Percentiles rank a stretch among this genome's conserved stretches.
These are phyloP conservation scores for Strigamia maritima DNA, from an alignment of 2,888 invertebrate species.

Conservation along the genomic window DNA sequence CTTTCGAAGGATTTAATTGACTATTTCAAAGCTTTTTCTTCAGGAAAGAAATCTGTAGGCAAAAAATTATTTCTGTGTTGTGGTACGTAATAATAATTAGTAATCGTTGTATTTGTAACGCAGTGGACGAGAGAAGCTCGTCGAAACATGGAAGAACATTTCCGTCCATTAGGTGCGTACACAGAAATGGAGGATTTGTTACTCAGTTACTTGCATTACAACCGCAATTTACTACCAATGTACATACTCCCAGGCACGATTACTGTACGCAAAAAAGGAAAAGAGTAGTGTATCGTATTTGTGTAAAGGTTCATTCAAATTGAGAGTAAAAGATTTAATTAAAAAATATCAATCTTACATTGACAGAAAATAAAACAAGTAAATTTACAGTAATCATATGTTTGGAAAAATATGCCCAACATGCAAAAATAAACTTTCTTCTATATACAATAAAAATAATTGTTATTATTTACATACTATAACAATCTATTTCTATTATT, in stretches of 20 bases:
- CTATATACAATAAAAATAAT: not conserved
- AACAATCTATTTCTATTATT: not conserved
- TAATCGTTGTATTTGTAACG: not conserved
- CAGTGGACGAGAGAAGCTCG: not conserved
- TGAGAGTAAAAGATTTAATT: not conserved
- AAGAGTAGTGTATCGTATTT: not conserved
- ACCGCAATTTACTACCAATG: slow-evolving; percentile 36
- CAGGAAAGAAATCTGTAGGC: not conserved
- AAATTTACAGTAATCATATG: not conserved
- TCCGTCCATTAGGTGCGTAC: not conserved
- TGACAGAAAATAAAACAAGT: not conserved
- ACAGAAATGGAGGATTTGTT: not conserved
- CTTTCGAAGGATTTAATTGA: not conserved
- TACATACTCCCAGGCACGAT: slow-evolving; percentile 38
- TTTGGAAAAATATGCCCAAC: not conserved
- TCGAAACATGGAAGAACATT: not conserved
- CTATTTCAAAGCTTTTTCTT: not conserved
- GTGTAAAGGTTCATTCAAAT: not conserved
- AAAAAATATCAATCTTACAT: not conserved
- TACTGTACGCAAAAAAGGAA: not conserved
- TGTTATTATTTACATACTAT: not conserved
- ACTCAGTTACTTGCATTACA: slow-evolving; percentile 24
- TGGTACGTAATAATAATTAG: too few species aligned
- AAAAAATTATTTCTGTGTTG: not conserved
- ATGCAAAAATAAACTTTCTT: not conserved